Conservation (phyloP, 2,797 vertebrate species). For the Phataginus tricuspis region DNA sequence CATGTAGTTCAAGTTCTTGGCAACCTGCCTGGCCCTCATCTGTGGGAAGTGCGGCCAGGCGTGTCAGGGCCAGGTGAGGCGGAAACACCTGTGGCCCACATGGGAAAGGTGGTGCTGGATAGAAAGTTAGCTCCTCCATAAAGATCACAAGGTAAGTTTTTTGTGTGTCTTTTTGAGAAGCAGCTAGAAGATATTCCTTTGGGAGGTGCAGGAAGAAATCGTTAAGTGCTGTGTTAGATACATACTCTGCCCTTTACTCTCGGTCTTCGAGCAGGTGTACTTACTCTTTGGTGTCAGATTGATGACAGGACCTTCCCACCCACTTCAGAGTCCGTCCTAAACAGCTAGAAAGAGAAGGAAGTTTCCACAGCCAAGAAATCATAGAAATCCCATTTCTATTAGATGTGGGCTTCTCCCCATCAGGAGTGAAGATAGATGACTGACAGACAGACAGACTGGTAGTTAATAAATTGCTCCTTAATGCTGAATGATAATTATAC, state of each 20-base stretch:
- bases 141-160: not conserved
- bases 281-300: not conserved
- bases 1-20: not conserved
- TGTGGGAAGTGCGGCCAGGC: fast-evolving
- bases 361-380: not conserved
- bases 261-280: not conserved
- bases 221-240: not conserved
- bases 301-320: not conserved
- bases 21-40: fast-evolving
- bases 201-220: not conserved
- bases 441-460: not conserved
- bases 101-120: not conserved
- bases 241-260: not conserved
- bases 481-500: not conserved
- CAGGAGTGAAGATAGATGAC: not conserved
- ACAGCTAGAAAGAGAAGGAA: not conserved
- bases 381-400: not conserved
- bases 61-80: not conserved
- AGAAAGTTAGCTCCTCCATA: not conserved
- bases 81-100: not conserved
- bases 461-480: not conserved
- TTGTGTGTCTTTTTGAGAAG: not conserved
- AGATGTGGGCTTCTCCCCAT: not conserved
- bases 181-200: not conserved
- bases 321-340: not conserved